Conservation (phyloP, 2,113 vertebrate genomes). For the Lagenorhynchus albirostris region DNA sequence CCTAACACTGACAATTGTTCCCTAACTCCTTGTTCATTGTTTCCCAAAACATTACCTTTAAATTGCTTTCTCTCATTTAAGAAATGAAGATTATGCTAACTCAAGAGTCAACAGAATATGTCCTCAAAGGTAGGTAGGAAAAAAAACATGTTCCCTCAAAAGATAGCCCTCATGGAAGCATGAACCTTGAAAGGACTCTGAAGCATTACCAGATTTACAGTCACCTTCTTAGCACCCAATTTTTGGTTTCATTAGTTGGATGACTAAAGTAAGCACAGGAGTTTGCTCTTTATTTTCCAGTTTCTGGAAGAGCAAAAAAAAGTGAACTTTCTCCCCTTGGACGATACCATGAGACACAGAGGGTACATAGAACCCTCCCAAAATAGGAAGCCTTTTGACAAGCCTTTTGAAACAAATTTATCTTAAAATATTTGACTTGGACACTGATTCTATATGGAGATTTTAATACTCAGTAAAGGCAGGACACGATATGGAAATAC, state of each 20-base stretch:
- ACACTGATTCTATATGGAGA: background rate
- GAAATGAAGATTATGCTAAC: background rate
- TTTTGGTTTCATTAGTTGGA: background rate
- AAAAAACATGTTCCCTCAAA: background rate
- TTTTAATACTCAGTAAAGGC: background rate
- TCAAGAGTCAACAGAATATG: background rate
- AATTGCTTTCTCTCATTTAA: background rate
- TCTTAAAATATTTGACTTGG: background rate
- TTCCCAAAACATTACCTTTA: background rate
- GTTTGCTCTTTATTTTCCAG: background rate
- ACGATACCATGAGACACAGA: background rate
- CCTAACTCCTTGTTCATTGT: background rate
- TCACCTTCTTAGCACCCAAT: rapidly evolving
- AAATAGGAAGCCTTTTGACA: rapidly evolving
- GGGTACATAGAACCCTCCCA: background rate
- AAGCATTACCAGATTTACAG: too few relatives aligned
- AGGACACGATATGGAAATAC: background rate
- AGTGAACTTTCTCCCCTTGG: background rate
- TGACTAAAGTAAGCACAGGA: background rate
- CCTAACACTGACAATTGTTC: background rate
- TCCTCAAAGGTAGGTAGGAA: background rate
- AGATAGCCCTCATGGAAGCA: rapidly evolving
- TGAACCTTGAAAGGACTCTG: background rate
- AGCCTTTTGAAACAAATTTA: background rate
- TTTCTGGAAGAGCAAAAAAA: background rate